Conservation (phyloP, 92 coral and sea anemone genomes). For the Phenganax subtilis region DNA sequence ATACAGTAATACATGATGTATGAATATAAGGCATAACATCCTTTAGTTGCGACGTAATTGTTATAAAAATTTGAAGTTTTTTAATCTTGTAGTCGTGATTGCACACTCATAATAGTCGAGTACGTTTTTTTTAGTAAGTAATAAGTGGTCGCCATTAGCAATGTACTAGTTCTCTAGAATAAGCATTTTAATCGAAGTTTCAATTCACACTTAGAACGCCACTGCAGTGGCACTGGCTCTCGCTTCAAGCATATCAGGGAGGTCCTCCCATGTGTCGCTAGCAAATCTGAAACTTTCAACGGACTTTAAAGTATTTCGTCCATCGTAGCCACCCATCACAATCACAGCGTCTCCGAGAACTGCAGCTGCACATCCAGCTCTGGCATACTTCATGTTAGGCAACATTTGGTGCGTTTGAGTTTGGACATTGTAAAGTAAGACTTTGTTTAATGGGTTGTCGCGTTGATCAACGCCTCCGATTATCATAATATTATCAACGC, state of each 20-base stretch:
- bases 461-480: neutral
- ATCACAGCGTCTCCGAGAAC: conserved; percentile 54
- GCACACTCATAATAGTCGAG: too few species aligned
- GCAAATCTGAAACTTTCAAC: conserved; percentile 61
- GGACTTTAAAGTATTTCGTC: conserved; percentile 51
- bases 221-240: neutral
- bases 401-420: conserved; percentile 62
- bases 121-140: neutral
- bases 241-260: neutral
- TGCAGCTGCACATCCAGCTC: conserved; percentile 75
- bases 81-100: too few species aligned
- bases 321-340: conserved; percentile 83
- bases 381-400: conserved; percentile 67
- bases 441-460: neutral
- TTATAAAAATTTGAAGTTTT: too few species aligned
- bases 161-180: too few species aligned
- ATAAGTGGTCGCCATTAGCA: too few species aligned
- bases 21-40: too few species aligned
- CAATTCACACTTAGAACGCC: neutral
- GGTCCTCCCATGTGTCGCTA: neutral
- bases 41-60: too few species aligned
- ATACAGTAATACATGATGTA: too few species aligned
- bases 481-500: neutral
- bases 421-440: conserved; percentile 45
- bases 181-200: neutral